These are phyloP conservation scores for Sinosuthora webbiana DNA, from an alignment of 2,113 vertebrate species.

Conservation along the genomic window DNA sequence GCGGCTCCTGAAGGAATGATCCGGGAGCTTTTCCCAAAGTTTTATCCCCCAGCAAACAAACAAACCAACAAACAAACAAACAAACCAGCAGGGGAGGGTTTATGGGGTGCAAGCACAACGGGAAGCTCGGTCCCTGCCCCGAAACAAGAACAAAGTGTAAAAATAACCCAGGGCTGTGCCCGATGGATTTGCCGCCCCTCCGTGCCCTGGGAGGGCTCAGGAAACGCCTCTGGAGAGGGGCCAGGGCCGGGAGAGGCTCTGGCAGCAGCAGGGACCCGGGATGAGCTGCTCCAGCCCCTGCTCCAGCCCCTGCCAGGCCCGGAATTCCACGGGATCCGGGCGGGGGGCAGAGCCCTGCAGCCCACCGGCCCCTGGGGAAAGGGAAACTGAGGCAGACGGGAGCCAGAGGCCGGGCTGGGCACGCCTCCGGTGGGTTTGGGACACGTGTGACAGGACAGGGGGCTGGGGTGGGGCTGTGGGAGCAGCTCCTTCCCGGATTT, in stretches of 20 bases:
- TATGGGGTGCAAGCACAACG: slow-evolving; percentile 8
- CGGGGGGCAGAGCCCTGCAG: neutral
- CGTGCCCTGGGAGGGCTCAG: neutral
- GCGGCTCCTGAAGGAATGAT: slow-evolving; percentile 44
- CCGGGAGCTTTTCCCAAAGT: neutral
- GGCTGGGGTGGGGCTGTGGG: neutral
- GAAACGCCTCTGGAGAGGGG: slow-evolving; percentile 22
- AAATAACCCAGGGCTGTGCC: neutral
- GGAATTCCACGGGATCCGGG: rapidly evolving
- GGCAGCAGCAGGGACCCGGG: neutral
- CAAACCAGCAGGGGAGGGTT: slow-evolving; percentile 37
- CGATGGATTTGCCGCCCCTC: neutral
- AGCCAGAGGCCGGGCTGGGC: neutral
- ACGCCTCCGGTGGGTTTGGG: rapidly evolving
- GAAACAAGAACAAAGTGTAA: neutral
- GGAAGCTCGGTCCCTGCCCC: slow-evolving; percentile 29
- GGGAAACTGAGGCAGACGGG: rapidly evolving
- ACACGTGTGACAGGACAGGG: neutral
- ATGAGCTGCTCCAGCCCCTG: neutral
- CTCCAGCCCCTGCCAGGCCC: neutral
- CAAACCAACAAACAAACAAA: slow-evolving; percentile 17
- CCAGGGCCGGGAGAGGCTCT: neutral
- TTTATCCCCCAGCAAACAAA: neutral
- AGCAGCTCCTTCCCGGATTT: neutral
- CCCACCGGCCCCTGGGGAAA: neutral